These are phyloP conservation scores for Cybosia mesomella DNA, from an alignment of 2,888 invertebrate genomes.

Conservation along the genomic window DNA sequence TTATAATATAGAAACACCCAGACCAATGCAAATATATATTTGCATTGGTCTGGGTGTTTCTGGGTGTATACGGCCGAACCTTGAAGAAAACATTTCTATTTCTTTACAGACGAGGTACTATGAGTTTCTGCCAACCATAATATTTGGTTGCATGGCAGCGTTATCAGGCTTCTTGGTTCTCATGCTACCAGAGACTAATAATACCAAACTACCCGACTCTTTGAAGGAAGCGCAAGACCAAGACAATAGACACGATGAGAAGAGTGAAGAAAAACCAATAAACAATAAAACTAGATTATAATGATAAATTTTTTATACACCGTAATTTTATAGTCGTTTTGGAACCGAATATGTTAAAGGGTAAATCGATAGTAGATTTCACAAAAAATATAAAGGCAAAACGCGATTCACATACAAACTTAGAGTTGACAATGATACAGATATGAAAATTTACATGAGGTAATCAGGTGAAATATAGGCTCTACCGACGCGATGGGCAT, in stretches of 20 bases:
- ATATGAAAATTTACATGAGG: no score
- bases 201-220: conserved; percentile 87
- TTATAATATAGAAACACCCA: no score
- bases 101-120: conserved; percentile 77
- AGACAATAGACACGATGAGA: conserved; percentile 58
- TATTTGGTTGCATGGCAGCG: conserved; percentile 87
- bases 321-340: background rate
- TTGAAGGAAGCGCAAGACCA: conserved; percentile 86
- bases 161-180: conserved; percentile 86
- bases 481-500: no score
- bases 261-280: conserved; percentile 45
- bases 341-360: background rate
- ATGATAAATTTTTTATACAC: conserved; percentile 41
- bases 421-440: no score
- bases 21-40: no score
- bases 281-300: conserved; percentile 58
- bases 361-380: no score
- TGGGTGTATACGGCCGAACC: no score
- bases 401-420: no score
- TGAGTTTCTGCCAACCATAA: conserved; percentile 84
- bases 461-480: no score
- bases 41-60: no score
- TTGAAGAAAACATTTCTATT: conserved; percentile 1
- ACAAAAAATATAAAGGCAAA: no score
- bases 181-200: conserved; percentile 88